Evolutionary conservation across 2,113 vertebrate species (phyloP), one percentile per base, ranked within the genome.

Genomic region (Oryctolagus cuniculus): DNA sequence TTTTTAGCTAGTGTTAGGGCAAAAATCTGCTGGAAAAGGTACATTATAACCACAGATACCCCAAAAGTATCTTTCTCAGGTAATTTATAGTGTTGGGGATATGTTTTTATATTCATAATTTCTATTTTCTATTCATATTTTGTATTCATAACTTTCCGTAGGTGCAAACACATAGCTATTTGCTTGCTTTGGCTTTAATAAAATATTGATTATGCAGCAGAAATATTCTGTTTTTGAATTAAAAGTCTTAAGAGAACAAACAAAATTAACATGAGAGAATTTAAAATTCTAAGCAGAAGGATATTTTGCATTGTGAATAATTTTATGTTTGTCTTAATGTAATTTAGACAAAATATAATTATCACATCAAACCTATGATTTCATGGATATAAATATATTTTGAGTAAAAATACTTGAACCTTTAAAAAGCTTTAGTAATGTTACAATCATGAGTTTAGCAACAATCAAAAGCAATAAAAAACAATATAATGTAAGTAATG

Each of bases 281-380:
- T 55, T 74, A 53, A 34, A 64, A 22, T 80, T 96, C 22, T 66
- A 74, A 4, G 25, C 11, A 66, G 25, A 61, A 53, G 2, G 13
- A 31, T 36, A 55, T 55, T 79, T 87, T 67, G 9, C 19, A 61
- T 22, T 77, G 16, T 74, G 61, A 67, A 84, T 12, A 27, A 24
- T 91, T 95, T 73, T 5, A 27, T 84, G 34, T 77, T 6, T 49
- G 44, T 69, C n/a, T 38, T 24, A 90, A 75, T 77, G 0, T 63
- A 78, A 95, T 58, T 75, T 61, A 27, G 10, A 75, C 25, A 74
- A 80, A 80, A 19, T 75, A 58, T 74, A 90, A 31, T 87, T 83
- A 78, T 2, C 3, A 72, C 15, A 38, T 79, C 38, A 77, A 90
- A 38, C 15, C 9, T 87, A 64, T 15, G 10, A 66, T 12, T 69